Percentiles rank a stretch among this genome's conserved stretches.
Conservation (phyloP, 2,888 invertebrate genomes). For the Hermodice carunculata region DNA sequence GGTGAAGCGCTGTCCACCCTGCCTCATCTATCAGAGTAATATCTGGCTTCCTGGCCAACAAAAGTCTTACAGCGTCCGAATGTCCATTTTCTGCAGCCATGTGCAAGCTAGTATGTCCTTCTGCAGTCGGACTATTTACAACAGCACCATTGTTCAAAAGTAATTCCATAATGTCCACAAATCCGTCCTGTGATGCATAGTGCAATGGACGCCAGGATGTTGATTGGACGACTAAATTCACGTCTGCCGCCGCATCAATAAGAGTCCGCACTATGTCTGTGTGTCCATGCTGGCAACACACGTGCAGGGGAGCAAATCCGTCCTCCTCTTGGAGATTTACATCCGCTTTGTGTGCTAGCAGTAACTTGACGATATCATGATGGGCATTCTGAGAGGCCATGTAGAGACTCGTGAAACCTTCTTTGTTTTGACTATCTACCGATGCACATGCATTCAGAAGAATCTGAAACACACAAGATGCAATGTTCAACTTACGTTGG, state of each 20-base stretch:
- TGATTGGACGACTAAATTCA: slow-evolving; percentile 27
- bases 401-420: slow-evolving; percentile 39
- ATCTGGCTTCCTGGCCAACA: slow-evolving; percentile 27
- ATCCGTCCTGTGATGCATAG: slow-evolving; percentile 37
- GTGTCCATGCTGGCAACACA: slow-evolving; percentile 9
- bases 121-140: slow-evolving; percentile 27
- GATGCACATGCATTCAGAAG: slow-evolving; percentile 31
- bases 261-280: slow-evolving; percentile 27
- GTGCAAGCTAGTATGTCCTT: slow-evolving; percentile 44
- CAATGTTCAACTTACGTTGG: too few species aligned
- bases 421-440: slow-evolving; percentile 37
- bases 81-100: slow-evolving; percentile 43
- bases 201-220: slow-evolving; percentile 39
- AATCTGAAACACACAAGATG: too few species aligned
- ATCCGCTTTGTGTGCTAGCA: slow-evolving; percentile 27
- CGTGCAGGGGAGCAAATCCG: slow-evolving; percentile 23
- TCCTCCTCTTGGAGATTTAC: slow-evolving; percentile 24
- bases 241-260: slow-evolving; percentile 22
- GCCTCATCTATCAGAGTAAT: slow-evolving; percentile 18
- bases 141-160: slow-evolving; percentile 34
- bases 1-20: slow-evolving; percentile 42
- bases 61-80: slow-evolving; percentile 30
- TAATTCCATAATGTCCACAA: slow-evolving; percentile 25
- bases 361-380: slow-evolving; percentile 19
- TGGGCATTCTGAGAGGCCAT: slow-evolving; percentile 36